Base-by-base conservation (phyloP, 2,888 invertebrate species). In the Hartigia nigra region DNA sequence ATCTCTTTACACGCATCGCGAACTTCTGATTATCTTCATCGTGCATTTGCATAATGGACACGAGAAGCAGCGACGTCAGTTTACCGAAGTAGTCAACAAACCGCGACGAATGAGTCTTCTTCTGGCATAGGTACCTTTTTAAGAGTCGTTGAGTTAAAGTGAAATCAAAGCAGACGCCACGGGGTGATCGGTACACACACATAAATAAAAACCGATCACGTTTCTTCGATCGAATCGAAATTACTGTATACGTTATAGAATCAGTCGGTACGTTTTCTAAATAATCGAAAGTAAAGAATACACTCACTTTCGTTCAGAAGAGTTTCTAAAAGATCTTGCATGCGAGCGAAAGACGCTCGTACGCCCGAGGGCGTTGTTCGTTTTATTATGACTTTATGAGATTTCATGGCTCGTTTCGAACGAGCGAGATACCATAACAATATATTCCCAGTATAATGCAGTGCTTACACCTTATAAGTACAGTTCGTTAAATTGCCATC, bases 221-320 rank as follows among this genome's bases (percentile, higher is more conserved):
- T 55, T 23, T 23, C 55, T 55, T 9, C 0, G 55, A 23, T 55
- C 3, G 55, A 55, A 55, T 55, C 23, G 55, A 55, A 55, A 55
- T 23, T 2, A 23, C 55, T 23, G 3, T 55, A 55, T 23, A 55
- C 55, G 14, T 55, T 23, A 55, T 55, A 72, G 72, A 31, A 34
- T 72, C 31, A 31, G n/a, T 72, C 14, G 12, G 11, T 31, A 36
- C n/a, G 35, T 32, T 83, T 84, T 87, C 87, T 86, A 84, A 87
- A 84, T 84, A 84, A 88, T 88, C 84, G 87, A 89, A 89, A 89
- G 89, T 88, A 78, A 83, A 85, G 88, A 55, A 88, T 83, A 86
- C 87, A 87, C 85, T 89, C 86, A 83, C 88, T 89, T 81, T 88
- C 83, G 79, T 83, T 79, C 76, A 74, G 78, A 81, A 81, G 78